Base-by-base conservation (phyloP, 2,113 vertebrate genomes). In the Perca flavescens region DNA sequence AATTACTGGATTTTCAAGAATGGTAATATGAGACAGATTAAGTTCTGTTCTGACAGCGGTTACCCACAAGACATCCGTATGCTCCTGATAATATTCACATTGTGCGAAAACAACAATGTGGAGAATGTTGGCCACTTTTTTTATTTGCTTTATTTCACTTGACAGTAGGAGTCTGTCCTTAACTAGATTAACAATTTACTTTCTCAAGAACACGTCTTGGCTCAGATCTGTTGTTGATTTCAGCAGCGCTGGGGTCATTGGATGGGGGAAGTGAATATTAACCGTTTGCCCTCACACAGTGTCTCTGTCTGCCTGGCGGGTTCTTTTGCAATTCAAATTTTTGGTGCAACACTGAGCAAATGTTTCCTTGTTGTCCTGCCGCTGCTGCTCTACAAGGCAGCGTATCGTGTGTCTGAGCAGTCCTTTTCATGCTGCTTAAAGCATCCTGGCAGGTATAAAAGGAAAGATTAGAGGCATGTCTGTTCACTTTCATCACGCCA, bases 251-350 rank as follows among this genome's bases (percentile, higher is more conserved):
- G 70, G 49, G 75, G 74, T 74, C 54, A 87, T 54, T 21, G 60
- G 78, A 68, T n/a, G n/a, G n/a, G n/a, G n/a, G n/a, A n/a, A 56
- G 75, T 79, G 40, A 74, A 74, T 43, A 34, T 77, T 61, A 52
- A 83, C 73, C 16, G 21, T 72, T 81, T 3, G 56, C 73, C 67
- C 74, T 85, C 72, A 82, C 75, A 84, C 68, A 47, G 52, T 17
- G 60, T 83, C 40, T 83, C 50, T 76, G 21, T 84, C 49, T 81
- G 58, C 62, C 68, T 53, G 36, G 9, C 43, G 0, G 25, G 28
- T 65, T 79, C 34, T 82, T 95, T 95, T 94, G 94, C 92, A 90
- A 93, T 88, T 92, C 91, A 94, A 94, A 95, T 94, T 43, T 86
- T 58, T 69, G 43, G 54, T 71, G 80, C 82, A 76, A 84, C 68